phyloP scores from a whole-genome alignment of 2,797 vertebrate species.

The Morelia viridis region DNA sequence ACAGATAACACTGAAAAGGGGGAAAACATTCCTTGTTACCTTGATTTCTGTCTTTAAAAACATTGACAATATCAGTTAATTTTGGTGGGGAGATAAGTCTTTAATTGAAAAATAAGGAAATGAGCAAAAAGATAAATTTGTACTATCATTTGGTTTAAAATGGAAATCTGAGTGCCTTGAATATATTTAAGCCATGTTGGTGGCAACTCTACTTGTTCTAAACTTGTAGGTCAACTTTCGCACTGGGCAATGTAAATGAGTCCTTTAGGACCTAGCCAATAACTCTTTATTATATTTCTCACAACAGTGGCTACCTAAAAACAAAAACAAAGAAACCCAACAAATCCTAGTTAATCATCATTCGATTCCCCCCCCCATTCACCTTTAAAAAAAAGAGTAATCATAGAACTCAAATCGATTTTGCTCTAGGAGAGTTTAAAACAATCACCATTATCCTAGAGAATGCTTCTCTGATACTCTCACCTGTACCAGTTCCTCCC shows the following conservation, averaged over 20 bases:
- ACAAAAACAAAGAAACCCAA: constrained; percentile 67
- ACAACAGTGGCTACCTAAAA: constrained; percentile 83
- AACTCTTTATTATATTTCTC: constrained; percentile 78
- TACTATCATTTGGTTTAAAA: constrained; percentile 85
- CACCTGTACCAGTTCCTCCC: constrained; percentile 41
- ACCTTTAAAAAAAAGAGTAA: constrained; percentile 55
- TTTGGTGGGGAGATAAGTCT: constrained; percentile 77
- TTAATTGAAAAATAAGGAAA: constrained; percentile 77
- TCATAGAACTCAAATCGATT: constrained; percentile 64
- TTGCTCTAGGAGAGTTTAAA: constrained; percentile 73
- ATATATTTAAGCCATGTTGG: constrained; percentile 86
- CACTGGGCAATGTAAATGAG: constrained; percentile 73
- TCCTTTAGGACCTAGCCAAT: constrained; percentile 78
- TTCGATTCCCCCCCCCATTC: constrained; percentile 55
- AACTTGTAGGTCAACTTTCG: constrained; percentile 80
- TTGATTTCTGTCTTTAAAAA: constrained; percentile 82
- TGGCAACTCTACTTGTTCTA: constrained; percentile 90
- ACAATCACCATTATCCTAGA: constrained; percentile 33
- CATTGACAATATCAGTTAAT: constrained; percentile 78
- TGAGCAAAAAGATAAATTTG: constrained; percentile 78
- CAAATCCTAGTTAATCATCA: constrained; percentile 89
- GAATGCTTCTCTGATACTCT: constrained; percentile 34
- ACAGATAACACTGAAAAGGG: constrained; percentile 84
- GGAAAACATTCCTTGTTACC: constrained; percentile 67
- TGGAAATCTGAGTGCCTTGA: constrained; percentile 93